Conservation (phyloP, 1,140 invertebrate species). For the Vanessa atalanta region DNA sequence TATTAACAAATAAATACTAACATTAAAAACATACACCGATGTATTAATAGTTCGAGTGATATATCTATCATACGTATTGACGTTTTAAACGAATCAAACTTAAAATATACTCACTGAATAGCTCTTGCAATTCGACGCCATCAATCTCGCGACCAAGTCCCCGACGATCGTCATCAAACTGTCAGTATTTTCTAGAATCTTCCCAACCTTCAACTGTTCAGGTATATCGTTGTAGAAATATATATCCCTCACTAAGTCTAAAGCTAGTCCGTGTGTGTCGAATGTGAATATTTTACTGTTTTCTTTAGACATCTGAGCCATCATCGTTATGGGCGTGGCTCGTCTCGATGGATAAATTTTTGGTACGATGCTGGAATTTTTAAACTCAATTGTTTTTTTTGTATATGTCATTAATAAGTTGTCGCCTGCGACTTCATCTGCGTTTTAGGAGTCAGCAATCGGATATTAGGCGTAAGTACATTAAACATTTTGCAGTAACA, state of each 20-base stretch:
- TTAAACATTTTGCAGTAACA: too few species aligned
- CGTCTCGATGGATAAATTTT: conserved; percentile 53
- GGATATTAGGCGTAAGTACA: too few species aligned
- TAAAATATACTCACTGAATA: conserved; percentile 81
- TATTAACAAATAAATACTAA: too few species aligned
- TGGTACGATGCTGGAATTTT: conserved; percentile 56
- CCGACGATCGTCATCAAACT: conserved; percentile 58
- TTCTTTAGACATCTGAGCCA: conserved; percentile 50
- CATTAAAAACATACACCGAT: too few species aligned
- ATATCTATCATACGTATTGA: too few species aligned
- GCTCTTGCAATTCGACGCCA: conserved; percentile 83
- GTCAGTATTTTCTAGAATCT: conserved; percentile 39
- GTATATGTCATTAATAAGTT: too few species aligned
- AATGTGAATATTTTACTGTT: conserved; percentile 54
- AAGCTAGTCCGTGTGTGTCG: conserved; percentile 42
- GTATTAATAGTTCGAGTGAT: too few species aligned
- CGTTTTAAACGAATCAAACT: too few species aligned
- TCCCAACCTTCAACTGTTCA: conserved; percentile 51
- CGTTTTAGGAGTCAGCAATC: too few species aligned
- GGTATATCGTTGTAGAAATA: conserved; percentile 73
- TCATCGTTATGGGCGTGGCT: conserved; percentile 53
- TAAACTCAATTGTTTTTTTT: background rate
- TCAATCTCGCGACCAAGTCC: conserved; percentile 59
- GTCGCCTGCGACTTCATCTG: too few species aligned
- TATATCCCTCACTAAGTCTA: conserved; percentile 62